Evolutionary conservation across 2,797 vertebrate genomes (phyloP), one percentile per base, ranked within the genome.

Genomic region (Botia kubotai): DNA sequence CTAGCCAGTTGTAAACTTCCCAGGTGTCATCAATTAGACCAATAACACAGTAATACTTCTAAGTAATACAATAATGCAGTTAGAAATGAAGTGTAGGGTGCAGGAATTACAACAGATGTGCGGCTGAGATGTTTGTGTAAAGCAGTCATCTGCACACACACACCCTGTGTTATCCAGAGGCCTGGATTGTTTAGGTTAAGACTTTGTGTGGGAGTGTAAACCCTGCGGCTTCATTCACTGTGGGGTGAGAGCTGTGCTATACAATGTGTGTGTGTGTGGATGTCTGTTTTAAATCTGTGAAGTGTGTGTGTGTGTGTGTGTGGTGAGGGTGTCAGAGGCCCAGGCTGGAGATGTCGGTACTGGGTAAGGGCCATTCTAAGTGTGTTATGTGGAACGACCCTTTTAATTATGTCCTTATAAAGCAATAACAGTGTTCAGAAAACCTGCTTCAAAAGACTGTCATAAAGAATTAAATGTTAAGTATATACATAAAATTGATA

Each of bases 101-200:
- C 29, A 2, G n/a, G 55, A 70, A 29, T 62, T 70, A 70, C 33
- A 60, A 60, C 7, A 7, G 21, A 52, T 7, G 11, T 43, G 66
- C 50, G 43, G 58, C 43, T 62, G 58, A 72, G 58, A 72, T 72
- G 69, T 60, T 63, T 72, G 68, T n/a, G 46, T 39, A 39, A 62
- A 23, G 13, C 29, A 52, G 57, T 72, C 58, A 72, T 65, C 58
- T 2, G 69, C 77, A 13, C 48, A 36, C 48, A 36, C 39, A 75
- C 58, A 50, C 68, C 12, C 43, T 12, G 55, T 60, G 76, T 71
- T 79, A 70, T 79, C 46, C 29, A 3, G 46, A 65, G 48, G 43
- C 7, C 29, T 55, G 69, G 58, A 72, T 79, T 79, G 77, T 79
- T 79, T 79, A 79, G 77, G 70, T 80, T 66, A 66, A 73, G 19